phyloP scores from a whole-genome alignment of 2,888 invertebrate species.

The Nezara viridula region DNA sequence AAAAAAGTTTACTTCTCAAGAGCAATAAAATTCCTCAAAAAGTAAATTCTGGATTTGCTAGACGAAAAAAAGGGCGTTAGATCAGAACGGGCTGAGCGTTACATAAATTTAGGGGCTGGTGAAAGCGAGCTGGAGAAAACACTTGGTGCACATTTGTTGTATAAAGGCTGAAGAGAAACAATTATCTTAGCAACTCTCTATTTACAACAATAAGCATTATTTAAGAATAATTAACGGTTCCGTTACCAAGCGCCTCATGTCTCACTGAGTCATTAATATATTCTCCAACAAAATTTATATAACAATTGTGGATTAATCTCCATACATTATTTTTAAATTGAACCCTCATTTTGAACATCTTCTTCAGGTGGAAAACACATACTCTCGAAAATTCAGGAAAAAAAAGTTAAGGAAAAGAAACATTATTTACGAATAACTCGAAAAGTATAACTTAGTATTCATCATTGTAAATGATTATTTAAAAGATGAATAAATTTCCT shows the following conservation, averaged over 20 bases:
- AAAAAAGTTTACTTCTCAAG: background rate
- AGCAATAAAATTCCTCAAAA: background rate
- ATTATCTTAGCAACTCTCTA: conserved; percentile 3
- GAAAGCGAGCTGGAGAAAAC: conserved; percentile 52
- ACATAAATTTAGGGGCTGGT: conserved; percentile 53
- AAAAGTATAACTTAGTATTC: too few relatives aligned
- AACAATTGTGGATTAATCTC: too few relatives aligned
- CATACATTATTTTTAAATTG: too few relatives aligned
- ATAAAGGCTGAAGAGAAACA: conserved; percentile 18
- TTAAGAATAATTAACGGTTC: conserved; percentile 20
- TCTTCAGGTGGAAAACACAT: too few relatives aligned
- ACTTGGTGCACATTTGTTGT: conserved; percentile 47
- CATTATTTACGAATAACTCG: too few relatives aligned
- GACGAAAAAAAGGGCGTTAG: conserved; percentile 9
- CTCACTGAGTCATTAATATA: background rate
- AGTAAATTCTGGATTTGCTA: background rate
- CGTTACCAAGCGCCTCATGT: background rate
- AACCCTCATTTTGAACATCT: too few relatives aligned
- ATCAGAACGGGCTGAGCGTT: conserved; percentile 22
- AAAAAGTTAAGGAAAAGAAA: too few relatives aligned
- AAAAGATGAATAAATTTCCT: too few relatives aligned
- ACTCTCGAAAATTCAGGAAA: too few relatives aligned
- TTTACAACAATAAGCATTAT: conserved; percentile 39
- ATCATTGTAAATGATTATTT: too few relatives aligned
- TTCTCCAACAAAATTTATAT: too few relatives aligned